A percentile compares a stretch with the other conserved stretches of the same genome.
phyloP scores from a whole-genome alignment of 1,140 invertebrate species.

The Drosophila grimshawi region DNA sequence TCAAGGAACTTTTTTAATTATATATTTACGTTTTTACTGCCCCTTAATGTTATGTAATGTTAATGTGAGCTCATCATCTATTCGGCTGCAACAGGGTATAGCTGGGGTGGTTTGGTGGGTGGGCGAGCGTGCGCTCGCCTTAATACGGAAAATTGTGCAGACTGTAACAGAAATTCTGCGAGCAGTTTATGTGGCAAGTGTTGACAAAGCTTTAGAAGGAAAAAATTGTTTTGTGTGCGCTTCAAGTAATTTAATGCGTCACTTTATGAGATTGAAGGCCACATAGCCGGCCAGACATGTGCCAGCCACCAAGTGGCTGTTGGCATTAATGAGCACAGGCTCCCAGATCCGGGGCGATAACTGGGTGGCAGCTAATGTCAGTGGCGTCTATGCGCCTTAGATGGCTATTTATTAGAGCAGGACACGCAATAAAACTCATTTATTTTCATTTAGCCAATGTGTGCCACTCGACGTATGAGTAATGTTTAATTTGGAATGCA shows the following conservation, averaged over 20 bases:
- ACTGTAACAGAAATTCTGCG: constrained; percentile 53
- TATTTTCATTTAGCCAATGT: constrained; percentile 69
- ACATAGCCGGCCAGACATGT: constrained; percentile 30
- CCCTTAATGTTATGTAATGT: too few relatives aligned
- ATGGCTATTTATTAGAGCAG: constrained; percentile 61
- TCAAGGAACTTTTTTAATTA: too few relatives aligned
- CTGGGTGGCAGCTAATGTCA: neutral
- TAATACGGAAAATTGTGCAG: constrained; percentile 63
- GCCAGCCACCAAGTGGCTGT: constrained; percentile 27
- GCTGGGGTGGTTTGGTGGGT: neutral
- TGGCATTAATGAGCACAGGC: constrained; percentile 22
- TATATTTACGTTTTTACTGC: too few relatives aligned
- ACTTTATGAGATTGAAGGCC: constrained; percentile 67
- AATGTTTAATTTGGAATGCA: constrained; percentile 48
- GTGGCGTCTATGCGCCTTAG: constrained; percentile 33
- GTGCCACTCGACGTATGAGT: constrained; percentile 51
- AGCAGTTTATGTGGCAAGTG: constrained; percentile 39
- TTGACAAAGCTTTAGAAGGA: constrained; percentile 38
- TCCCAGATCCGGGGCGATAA: neutral
- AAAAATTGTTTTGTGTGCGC: constrained; percentile 50
- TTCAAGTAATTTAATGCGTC: constrained; percentile 64
- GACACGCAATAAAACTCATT: constrained; percentile 54
- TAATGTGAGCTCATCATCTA: neutral
- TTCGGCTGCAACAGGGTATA: constrained; percentile 13
- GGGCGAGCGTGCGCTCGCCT: constrained; percentile 62